A percentile compares a stretch with the other conserved stretches of the same genome.
phyloP scores from a whole-genome alignment of 2,113 vertebrate genomes.

The Laticauda laticaudata region DNA sequence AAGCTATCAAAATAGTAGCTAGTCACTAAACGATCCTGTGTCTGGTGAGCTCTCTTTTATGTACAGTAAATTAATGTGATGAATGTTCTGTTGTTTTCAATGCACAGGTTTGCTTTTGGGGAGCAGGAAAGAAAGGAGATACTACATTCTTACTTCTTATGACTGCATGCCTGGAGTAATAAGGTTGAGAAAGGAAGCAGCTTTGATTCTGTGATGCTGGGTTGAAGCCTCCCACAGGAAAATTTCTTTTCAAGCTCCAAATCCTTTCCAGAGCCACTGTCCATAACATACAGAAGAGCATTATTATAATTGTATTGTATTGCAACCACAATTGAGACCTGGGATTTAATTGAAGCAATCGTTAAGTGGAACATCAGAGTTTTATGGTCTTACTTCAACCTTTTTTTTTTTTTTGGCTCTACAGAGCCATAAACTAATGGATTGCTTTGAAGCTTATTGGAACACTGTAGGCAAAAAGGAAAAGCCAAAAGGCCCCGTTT shows the following conservation, averaged over 20 bases:
- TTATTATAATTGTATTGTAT: neutral
- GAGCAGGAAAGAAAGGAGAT: neutral
- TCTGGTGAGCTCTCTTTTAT: neutral
- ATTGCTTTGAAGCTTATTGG: neutral
- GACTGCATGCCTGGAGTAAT: constrained; percentile 73
- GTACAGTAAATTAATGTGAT: neutral
- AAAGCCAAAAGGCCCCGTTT: neutral
- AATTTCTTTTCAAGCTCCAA: constrained; percentile 66
- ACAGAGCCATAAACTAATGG: neutral
- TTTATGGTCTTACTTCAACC: neutral
- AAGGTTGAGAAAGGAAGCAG: constrained; percentile 62
- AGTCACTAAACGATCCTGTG: neutral
- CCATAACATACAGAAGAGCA: constrained; percentile 57
- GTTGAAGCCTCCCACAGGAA: constrained; percentile 56
- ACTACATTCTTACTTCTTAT: constrained; percentile 67
- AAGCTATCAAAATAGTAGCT: neutral
- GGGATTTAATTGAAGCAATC: neutral
- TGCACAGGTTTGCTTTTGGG: neutral
- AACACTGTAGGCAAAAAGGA: neutral
- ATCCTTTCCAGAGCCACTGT: constrained; percentile 70
- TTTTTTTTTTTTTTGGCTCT: no score
- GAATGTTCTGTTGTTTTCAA: constrained; percentile 9
- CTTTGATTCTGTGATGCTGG: constrained; percentile 53
- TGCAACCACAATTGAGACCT: neutral
- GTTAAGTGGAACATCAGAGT: neutral